These are phyloP conservation scores for Apis laboriosa DNA, from an alignment of 1,140 invertebrate genomes.

Conservation along the genomic window DNA sequence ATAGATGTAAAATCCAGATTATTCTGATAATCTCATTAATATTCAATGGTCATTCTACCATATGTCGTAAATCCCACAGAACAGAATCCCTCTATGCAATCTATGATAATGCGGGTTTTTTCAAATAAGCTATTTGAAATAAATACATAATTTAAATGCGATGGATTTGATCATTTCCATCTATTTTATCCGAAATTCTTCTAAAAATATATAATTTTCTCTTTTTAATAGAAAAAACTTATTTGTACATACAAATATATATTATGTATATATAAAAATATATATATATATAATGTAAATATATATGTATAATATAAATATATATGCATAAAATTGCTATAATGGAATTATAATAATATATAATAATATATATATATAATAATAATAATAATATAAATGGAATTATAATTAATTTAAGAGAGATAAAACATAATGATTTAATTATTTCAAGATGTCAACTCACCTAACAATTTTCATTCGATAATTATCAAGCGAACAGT, in stretches of 20 bases:
- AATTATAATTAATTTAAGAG: neutral
- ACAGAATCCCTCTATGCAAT: neutral
- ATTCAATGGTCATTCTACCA: slow-evolving; percentile 1
- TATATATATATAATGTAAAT: no score
- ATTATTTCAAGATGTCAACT: neutral
- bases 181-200: neutral
- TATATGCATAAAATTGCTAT: no score
- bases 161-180: neutral
- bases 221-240: neutral
- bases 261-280: no score
- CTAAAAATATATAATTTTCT: neutral
- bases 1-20: slow-evolving; percentile 1
- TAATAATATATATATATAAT: no score
- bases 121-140: neutral
- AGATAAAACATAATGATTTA: neutral
- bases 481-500: neutral
- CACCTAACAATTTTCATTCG: neutral
- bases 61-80: neutral
- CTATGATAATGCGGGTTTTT: neutral
- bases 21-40: slow-evolving; percentile 7
- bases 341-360: no score
- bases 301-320: no score
- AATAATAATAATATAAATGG: no score
- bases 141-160: neutral
- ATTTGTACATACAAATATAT: no score